Evolutionary conservation across 2,797 vertebrate species (phyloP), one percentile per base, ranked within the genome.

Genomic region (Argentina silus): DNA sequence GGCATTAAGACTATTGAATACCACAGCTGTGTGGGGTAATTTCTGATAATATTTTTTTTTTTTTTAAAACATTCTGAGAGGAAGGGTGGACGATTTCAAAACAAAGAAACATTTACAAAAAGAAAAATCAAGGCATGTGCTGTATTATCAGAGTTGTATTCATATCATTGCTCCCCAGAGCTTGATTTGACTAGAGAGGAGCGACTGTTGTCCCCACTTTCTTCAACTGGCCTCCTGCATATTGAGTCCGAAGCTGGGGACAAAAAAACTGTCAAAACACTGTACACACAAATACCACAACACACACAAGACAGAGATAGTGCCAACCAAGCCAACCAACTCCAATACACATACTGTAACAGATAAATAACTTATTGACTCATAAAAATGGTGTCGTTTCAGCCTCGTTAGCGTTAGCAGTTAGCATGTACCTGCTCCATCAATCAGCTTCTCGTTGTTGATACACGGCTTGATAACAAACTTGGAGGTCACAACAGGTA

Each of bases 201-300:
- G 36, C 50, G 44, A 64, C 81, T 90, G 81, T 67, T 81, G 7
- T 88, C 80, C 0, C 93, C 91, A 3, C 86, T 92, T 83, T 94
- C 93, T 67, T 93, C 91, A n/a, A 94, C 87, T 19, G 92, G 93
- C 3, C 53, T 87, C 17, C 83, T 72, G 70, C 76, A 94, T 70
- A 78, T 1, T 0, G 87, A 88, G 12, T 91, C 90, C 0, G 80
- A 69, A 45, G 42, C 89, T 92, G 81, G 7, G 82, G 14, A 80
- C 80, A 71, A 11, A 73, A 70, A 80, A 72, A 23, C 2, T 48
- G 10, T 21, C 11, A 44, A 17, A 63, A 63, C 64, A 60, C 19
- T 36, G 53, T 6, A 27, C 12, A 44, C 3, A 44, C 9, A 2
- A 27, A 6, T 43, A 64, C 6, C 27, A 36, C 51, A 44, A 48